Conservation (phyloP, 2,113 vertebrate genomes). For the Ceyx cyanopectus region DNA sequence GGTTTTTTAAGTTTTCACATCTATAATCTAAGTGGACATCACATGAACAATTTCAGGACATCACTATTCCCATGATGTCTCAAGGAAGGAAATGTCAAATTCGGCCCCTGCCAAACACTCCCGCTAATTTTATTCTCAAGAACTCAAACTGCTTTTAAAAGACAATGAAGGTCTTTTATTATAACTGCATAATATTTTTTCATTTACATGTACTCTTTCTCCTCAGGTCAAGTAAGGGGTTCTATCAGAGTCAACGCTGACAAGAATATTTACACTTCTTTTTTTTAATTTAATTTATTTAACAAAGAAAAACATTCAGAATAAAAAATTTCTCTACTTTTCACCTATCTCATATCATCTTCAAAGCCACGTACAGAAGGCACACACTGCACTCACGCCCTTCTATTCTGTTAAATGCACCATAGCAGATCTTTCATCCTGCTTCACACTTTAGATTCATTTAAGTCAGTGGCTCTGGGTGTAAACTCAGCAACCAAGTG, state of each 20-base stretch:
- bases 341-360: neutral
- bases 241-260: neutral
- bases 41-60: neutral
- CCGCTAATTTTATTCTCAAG: neutral
- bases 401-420: accelerated
- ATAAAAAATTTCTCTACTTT: neutral
- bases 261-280: neutral
- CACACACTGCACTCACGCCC: neutral
- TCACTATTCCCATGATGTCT: neutral
- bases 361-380: neutral
- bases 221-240: neutral
- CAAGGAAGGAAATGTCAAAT: neutral
- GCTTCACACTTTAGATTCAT: neutral
- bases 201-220: neutral
- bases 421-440: neutral
- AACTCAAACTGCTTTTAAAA: neutral
- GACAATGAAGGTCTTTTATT: neutral
- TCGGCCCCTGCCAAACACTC: neutral
- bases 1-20: neutral
- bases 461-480: neutral
- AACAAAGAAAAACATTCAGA: neutral
- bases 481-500: neutral
- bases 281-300: neutral
- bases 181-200: neutral
- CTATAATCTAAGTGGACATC: neutral